These are phyloP conservation scores for Eledona agricola DNA, from an alignment of 2,888 invertebrate genomes.

Conservation along the genomic window DNA sequence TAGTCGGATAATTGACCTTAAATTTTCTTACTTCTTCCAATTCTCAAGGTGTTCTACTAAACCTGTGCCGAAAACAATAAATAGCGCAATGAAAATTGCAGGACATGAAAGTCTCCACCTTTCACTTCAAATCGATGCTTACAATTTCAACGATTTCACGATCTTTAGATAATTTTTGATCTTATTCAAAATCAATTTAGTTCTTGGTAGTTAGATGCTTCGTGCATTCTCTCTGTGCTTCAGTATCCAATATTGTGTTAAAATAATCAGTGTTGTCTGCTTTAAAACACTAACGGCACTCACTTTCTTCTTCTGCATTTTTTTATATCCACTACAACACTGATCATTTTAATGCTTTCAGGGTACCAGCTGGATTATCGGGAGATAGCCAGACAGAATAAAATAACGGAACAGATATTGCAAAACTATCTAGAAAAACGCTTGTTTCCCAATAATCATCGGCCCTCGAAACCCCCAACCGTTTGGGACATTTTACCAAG, in stretches of 20 bases:
- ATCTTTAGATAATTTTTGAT: slow-evolving; percentile 11
- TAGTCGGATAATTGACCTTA: too few relatives aligned
- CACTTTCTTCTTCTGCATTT: slow-evolving; percentile 2
- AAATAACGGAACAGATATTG: slow-evolving; percentile 79
- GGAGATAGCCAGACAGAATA: slow-evolving; percentile 78
- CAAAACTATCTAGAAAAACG: slow-evolving; percentile 77
- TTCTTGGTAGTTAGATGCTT: too few relatives aligned
- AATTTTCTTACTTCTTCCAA: too few relatives aligned
- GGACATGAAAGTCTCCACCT: too few relatives aligned
- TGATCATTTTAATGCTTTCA: slow-evolving; percentile 48
- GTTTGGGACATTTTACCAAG: slow-evolving; percentile 73
- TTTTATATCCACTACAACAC: slow-evolving; percentile 29
- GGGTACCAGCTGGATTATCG: slow-evolving; percentile 59
- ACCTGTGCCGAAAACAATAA: too few relatives aligned
- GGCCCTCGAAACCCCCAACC: slow-evolving; percentile 66
- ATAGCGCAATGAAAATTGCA: too few relatives aligned
- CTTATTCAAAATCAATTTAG: too few relatives aligned
- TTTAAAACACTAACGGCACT: slow-evolving; percentile 10
- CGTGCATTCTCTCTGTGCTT: not conserved
- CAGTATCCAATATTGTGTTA: slow-evolving; percentile 10
- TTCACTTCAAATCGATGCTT: not conserved
- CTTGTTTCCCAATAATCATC: slow-evolving; percentile 67
- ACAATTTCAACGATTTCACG: slow-evolving; percentile 4
- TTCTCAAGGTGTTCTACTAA: too few relatives aligned
- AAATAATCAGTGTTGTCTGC: slow-evolving; percentile 38